Evolutionary conservation across 2,888 invertebrate genomes (phyloP), one percentile per base, ranked within the genome.

Genomic region (Epirrhoe alternata): DNA sequence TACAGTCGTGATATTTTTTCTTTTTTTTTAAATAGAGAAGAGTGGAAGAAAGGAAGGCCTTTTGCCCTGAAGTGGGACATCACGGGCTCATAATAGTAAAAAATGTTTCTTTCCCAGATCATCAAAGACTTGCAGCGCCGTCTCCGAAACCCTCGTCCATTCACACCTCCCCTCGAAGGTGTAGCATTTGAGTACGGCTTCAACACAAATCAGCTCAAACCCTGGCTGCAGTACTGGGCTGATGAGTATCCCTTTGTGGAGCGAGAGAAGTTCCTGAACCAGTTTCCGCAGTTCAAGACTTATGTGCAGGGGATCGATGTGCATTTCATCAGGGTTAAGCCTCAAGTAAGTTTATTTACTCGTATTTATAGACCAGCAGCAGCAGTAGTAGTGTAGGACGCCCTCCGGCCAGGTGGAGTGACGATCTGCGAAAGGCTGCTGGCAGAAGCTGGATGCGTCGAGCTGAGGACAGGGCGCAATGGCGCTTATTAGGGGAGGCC

Each of bases 111-210:
- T 55, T 81, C 78, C 0, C 80, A 92, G 92, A 77, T 82, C 69
- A 72, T 90, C 35, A 74, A 77, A 69, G 90, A 92, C 61, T 76
- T 92, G 0, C 83, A 80, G 49, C 66, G 74, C 0, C 87, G 91
- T 5, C 76, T 92, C 0, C 81, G 79, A 53, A 78, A 78, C 51
- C 83, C 82, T 14, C 82, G 88, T 1, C 64, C 74, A 0, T 77
- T 86, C 35, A 82, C 93, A 0, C 92, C 93, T 4, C 95, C 97
- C 0, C 84, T 97, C 24, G 96, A 97, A 86, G 95, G 94, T 14
- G 90, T 94, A 0, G 95, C 92, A 2, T 98, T 98, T 84, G 94
- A 96, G 73, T 98, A 98, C 80, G 98, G 98, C 1, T 96, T 98
- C 83, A 96, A 97, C 81, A 90, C 95, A 0, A 92, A 94, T 0